Base-by-base conservation (phyloP, 2,113 vertebrate species). In the Triplophysa siluroides region DNA sequence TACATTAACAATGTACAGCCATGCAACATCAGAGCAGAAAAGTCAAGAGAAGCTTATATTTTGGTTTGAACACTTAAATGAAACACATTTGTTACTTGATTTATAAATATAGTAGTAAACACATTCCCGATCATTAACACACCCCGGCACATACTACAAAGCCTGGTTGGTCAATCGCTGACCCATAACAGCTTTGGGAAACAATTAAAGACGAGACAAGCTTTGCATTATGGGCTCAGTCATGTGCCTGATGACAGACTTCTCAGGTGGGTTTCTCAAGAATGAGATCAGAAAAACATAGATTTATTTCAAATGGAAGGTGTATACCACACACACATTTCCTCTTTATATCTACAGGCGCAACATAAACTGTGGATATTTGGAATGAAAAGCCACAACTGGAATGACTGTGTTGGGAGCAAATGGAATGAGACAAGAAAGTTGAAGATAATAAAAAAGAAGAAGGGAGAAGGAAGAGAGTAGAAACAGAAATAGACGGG, bases 341-440 rank as follows among this genome's bases (percentile, higher is more conserved):
- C 54, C 33, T 13, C 3, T 60, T 60, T 60, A 54, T n/a, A 60
- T 73, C 54, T 73, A 60, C 54, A 61, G 71, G 33, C 33, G 24
- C 71, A 43, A 21, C 23, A 24, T 24, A n/a, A 61, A 24, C 71
- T 24, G 54, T 60, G 54, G n/a, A 43, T 56, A 72, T 72, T 52
- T 74, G 33, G 54, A 74, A 43, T 83, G 84, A 66, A 78, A 75
- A 54, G 54, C 47, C 73, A 78, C 70, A 68, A 58, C 73, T 47
- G 52, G 21, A 6, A 52, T 16, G 14, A 16, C 19, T 58, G n/a
- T 58, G n/a, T 0, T 58, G n/a, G 6, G 54, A 10, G n/a, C 8
- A 8, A 47, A 60, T 26, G 19, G 21, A n/a, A 10, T n/a, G 9
- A 58, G 24, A 80, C 11, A 64, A n/a, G n/a, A 8, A 76, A 38